Evolutionary conservation across 2,797 vertebrate species (phyloP).

Genomic region (Steatocranus sp.): DNA sequence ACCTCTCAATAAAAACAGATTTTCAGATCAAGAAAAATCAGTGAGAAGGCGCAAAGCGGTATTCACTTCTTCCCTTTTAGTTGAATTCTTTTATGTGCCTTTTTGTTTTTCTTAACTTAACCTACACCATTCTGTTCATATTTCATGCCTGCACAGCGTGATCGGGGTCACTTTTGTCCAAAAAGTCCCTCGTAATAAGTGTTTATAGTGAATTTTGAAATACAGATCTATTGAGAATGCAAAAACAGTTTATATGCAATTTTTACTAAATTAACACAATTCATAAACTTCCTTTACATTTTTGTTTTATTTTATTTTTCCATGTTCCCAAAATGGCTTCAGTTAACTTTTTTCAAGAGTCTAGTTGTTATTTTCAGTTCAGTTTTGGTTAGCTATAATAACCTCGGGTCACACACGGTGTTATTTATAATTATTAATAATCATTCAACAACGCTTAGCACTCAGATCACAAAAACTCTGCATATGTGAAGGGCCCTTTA

Average conservation of each 20-base stretch:
- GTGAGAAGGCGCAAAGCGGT: conserved; percentile 5
- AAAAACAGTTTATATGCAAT: neutral
- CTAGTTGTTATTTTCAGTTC: neutral
- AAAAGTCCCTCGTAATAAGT: neutral
- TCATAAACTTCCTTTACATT: neutral
- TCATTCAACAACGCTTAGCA: neutral
- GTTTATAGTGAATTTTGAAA: neutral
- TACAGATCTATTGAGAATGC: neutral
- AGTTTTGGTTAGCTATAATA: neutral
- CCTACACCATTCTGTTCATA: neutral
- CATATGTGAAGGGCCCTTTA: neutral
- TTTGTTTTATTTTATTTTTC: neutral
- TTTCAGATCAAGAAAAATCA: neutral
- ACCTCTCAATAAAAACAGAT: neutral
- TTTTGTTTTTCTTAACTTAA: neutral
- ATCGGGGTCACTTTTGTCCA: neutral
- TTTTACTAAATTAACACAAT: neutral
- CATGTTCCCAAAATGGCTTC: neutral
- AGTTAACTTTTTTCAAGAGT: neutral
- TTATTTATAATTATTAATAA: neutral
- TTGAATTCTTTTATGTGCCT: neutral
- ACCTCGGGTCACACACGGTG: neutral
- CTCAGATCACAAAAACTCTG: neutral
- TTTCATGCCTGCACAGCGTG: neutral
- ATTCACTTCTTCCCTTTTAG: neutral